These are phyloP conservation scores for Jacana jacana DNA, from an alignment of 2,113 vertebrate genomes.

Conservation along the genomic window DNA sequence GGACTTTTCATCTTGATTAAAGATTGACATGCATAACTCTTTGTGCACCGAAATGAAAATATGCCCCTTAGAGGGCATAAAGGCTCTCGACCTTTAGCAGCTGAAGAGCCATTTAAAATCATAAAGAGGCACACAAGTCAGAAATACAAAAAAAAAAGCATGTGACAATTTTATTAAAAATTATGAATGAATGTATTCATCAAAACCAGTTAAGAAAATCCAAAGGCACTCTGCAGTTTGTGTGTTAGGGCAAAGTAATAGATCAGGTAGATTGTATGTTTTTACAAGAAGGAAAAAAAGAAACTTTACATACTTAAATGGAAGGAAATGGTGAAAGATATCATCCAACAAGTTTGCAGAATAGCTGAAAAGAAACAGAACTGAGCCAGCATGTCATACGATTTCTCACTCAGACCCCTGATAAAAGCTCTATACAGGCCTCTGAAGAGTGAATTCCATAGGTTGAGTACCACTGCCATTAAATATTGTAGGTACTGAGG, in stretches of 20 bases:
- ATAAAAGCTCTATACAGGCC: conserved; percentile 41
- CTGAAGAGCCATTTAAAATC: conserved; percentile 11
- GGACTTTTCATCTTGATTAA: conserved; percentile 52
- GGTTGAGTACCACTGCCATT: background rate
- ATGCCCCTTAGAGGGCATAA: conserved; percentile 12
- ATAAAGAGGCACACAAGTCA: conserved; percentile 14
- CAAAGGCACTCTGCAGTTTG: background rate
- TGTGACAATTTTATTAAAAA: conserved; percentile 38
- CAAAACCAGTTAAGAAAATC: conserved; percentile 22
- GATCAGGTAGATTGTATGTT: conserved; percentile 24
- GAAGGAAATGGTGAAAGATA: conserved; percentile 25
- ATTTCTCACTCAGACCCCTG: conserved; percentile 40
- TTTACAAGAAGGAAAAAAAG: background rate
- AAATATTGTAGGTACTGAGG: conserved; percentile 29
- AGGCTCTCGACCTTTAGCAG: conserved; percentile 23
- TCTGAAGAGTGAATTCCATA: conserved; percentile 32
- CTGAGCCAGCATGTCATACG: background rate
- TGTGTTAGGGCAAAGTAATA: conserved; percentile 3
- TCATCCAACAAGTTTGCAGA: conserved; percentile 2
- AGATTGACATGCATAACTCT: conserved; percentile 30
- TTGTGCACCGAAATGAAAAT: background rate
- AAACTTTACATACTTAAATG: background rate
- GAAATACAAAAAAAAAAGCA: background rate
- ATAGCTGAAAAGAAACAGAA: conserved; percentile 31
- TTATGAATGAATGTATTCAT: conserved; percentile 21